phyloP scores from a whole-genome alignment of 2,113 vertebrate genomes.

The Serinus canaria region DNA sequence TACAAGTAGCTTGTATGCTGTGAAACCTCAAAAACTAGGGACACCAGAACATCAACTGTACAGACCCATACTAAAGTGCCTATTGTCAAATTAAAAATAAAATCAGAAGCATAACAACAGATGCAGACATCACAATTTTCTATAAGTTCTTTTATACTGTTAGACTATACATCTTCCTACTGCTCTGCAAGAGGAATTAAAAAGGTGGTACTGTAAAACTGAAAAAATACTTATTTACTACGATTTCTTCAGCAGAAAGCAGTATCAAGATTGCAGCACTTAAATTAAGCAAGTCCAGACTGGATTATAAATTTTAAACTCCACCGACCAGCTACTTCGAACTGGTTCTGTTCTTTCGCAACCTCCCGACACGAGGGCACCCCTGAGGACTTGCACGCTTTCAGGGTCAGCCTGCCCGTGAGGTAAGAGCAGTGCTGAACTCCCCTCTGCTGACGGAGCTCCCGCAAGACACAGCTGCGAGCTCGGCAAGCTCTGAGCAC shows the following conservation, averaged over 20 bases:
- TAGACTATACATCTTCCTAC: rapidly evolving
- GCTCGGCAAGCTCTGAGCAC: neutral
- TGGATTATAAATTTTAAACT: neutral
- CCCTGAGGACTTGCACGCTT: rapidly evolving
- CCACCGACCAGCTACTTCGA: neutral
- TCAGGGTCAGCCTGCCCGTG: rapidly evolving
- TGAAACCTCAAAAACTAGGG: neutral
- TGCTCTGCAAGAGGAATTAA: neutral
- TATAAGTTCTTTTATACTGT: neutral
- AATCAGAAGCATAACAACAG: neutral
- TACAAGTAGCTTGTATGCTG: neutral
- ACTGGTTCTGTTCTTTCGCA: neutral
- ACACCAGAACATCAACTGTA: neutral
- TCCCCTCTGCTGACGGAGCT: rapidly evolving
- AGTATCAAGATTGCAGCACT: rapidly evolving
- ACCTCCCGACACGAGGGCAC: rapidly evolving
- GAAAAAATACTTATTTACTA: neutral
- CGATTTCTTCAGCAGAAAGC: neutral
- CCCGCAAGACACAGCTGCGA: neutral
- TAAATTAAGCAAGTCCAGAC: neutral
- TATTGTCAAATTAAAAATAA: neutral
- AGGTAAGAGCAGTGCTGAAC: rapidly evolving
- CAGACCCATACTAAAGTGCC: rapidly evolving
- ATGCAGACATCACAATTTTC: neutral
- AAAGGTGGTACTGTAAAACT: neutral